phyloP scores from a whole-genome alignment of 2,113 vertebrate species.

The Gnathonemus longibarbis region DNA sequence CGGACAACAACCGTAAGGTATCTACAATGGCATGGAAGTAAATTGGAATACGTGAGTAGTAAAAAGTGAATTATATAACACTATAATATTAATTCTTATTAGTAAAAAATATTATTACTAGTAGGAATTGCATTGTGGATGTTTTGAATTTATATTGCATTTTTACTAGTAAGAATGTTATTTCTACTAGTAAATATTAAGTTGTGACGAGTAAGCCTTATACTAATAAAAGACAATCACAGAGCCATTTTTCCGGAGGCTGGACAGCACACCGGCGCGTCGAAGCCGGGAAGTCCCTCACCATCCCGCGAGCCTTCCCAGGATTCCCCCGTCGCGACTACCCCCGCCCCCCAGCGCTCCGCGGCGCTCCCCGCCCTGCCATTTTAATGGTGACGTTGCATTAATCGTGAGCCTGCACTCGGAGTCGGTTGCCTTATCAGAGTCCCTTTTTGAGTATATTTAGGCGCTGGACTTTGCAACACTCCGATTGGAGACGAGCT shows the following conservation, averaged over 20 bases:
- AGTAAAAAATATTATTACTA: no score
- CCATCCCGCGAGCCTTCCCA: constrained; percentile 1
- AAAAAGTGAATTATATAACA: no score
- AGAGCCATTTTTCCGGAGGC: neutral
- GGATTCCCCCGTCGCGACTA: neutral
- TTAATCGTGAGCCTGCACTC: constrained; percentile 14
- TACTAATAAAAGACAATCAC: neutral
- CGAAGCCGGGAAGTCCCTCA: neutral
- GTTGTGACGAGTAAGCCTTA: no score
- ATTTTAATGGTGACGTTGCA: constrained; percentile 32
- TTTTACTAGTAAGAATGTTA: no score
- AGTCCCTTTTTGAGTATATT: neutral
- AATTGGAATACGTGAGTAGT: no score
- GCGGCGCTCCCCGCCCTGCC: constrained; percentile 16
- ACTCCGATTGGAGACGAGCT: neutral
- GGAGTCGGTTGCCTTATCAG: neutral
- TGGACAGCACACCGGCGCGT: neutral
- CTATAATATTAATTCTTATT: no score
- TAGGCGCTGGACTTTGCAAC: neutral
- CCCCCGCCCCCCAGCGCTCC: neutral
- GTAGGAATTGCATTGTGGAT: no score
- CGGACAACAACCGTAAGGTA: neutral
- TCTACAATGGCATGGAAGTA: no score
- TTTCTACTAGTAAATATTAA: no score
- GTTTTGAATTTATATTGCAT: no score